Conservation (phyloP, 2,888 invertebrate species). For the Aspidiotus rigidus region DNA sequence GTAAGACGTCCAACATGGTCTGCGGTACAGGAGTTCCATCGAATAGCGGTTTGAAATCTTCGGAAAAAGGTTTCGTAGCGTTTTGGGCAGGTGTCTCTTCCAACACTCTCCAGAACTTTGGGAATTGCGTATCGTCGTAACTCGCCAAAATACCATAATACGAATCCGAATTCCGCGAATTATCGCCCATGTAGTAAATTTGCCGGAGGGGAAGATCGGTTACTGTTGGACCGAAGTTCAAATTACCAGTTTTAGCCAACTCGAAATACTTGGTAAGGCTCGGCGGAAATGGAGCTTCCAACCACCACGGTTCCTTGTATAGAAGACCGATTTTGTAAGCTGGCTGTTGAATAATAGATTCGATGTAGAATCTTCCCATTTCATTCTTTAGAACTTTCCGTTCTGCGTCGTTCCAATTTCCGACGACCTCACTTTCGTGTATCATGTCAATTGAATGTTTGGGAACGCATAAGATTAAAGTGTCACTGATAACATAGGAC, state of each 20-base stretch:
- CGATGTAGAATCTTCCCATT: background rate
- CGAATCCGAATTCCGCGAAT: background rate
- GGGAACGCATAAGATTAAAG: background rate
- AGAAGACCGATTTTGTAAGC: background rate
- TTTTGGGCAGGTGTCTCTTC: background rate
- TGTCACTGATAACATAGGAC: background rate
- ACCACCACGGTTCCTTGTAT: background rate
- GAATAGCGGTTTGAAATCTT: background rate
- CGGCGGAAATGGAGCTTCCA: background rate
- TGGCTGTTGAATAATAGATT: constrained; percentile 2
- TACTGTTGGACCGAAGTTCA: background rate
- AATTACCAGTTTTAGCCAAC: background rate
- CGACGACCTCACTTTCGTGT: background rate
- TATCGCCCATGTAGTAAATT: constrained; percentile 5
- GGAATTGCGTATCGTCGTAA: background rate
- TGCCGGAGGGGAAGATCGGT: background rate
- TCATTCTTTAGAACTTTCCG: background rate
- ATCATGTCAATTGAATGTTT: background rate
- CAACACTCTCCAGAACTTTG: background rate
- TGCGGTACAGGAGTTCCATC: background rate
- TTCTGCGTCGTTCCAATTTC: background rate
- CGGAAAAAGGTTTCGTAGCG: background rate
- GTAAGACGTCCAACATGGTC: background rate
- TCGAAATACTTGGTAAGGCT: background rate
- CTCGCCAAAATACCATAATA: constrained; percentile 2